Conservation (phyloP, 1,140 invertebrate genomes). For the Plutomurus gul region DNA sequence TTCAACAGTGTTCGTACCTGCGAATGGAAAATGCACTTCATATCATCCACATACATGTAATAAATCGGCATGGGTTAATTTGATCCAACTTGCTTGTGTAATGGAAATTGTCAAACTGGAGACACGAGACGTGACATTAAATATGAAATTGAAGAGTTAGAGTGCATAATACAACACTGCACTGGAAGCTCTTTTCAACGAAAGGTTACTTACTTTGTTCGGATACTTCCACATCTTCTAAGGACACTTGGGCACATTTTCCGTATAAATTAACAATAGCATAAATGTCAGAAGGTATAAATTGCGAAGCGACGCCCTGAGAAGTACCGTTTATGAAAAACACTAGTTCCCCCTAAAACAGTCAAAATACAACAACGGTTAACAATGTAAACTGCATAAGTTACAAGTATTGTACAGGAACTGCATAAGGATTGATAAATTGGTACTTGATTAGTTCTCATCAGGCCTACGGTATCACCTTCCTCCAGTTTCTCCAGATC, state of each 20-base stretch:
- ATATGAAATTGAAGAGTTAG: too few relatives aligned
- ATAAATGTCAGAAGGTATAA: conserved; percentile 76
- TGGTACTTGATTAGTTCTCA: conserved; percentile 73
- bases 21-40: not conserved
- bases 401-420: not conserved
- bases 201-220: conserved; percentile 49
- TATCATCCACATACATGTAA: too few relatives aligned
- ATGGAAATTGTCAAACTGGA: too few relatives aligned
- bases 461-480: conserved; percentile 81
- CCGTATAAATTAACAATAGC: conserved; percentile 90
- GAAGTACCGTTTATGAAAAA: conserved; percentile 88
- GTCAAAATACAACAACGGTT: too few relatives aligned
- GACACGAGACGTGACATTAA: too few relatives aligned
- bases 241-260: conserved; percentile 84
- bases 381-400: too few relatives aligned
- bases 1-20: conserved; percentile 51
- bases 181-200: too few relatives aligned
- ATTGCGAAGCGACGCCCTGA: conserved; percentile 80
- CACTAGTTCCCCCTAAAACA: conserved; percentile 74
- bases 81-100: too few relatives aligned
- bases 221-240: conserved; percentile 53
- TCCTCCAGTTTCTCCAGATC: conserved; percentile 82
- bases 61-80: too few relatives aligned
- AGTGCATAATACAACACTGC: too few relatives aligned
- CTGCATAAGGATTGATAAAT: not conserved